Evolutionary conservation across 2,888 invertebrate genomes (phyloP), one percentile per base, ranked within the genome.

Genomic region (Coleophora flavipennella): DNA sequence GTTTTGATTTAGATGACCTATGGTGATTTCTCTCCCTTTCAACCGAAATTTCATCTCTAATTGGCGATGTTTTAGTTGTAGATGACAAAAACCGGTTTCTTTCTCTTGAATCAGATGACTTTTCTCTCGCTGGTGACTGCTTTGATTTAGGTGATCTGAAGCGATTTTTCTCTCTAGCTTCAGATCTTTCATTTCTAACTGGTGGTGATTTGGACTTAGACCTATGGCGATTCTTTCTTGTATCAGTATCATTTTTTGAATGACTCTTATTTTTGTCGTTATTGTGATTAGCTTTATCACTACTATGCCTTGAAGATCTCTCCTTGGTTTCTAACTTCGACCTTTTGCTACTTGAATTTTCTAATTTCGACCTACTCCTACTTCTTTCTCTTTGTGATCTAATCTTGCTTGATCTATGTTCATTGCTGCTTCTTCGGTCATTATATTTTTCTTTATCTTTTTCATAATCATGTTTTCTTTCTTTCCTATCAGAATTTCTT

Each of bases 1-100:
- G 20, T 20, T 20, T 42, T 6, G 35, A 36, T 35, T 39, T 43
- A 33, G 37, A 33, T 20, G 41, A 39, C 14, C 49, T 45, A 33
- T 25, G 46, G 41, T 41, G 47, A 29, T 44, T 42, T 41, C 47
- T 43, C 49, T 43, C 59, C 20, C 20, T 20, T 3, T 20, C 20
- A 20, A 3, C 6, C 3, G 20, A 20, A 20, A 3, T 4, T 20
- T 20, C 20, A 20, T 20, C 20, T 20, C 6, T 20, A 4, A 20
- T 20, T 4, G 20, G 20, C 6, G 20, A 20, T 20, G 20, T 6
- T 20, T 20, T 20, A 20, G 3, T 20, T 20, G 20, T 20, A 20
- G 20, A 6, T 20, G 20, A 20, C 6, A 20, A 20, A 20, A 20
- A 20, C 20, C 20, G 20, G 20, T 20, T 20, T 20, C 20, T 20